Base-by-base conservation (phyloP, 2,113 vertebrate species). In the Delphinapterus leucas region DNA sequence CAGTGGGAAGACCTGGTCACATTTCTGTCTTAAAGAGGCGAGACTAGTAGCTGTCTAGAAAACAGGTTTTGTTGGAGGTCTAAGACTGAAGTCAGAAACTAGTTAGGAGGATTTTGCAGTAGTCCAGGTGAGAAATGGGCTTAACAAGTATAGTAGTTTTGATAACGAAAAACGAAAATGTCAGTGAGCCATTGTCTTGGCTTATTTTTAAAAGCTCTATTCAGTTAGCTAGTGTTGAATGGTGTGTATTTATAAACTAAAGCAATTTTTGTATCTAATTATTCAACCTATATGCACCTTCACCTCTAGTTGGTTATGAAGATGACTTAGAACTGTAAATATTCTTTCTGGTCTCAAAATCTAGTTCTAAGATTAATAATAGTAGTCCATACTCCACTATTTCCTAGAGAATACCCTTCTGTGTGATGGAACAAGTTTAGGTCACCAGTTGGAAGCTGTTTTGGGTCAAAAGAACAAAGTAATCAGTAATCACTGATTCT, bases 51-150 rank as follows among this genome's bases (percentile, higher is more conserved):
- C 71, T 60, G 2, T 96, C 20, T 83, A 92, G 76, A 88, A 93
- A 88, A 61, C 20, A 95, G 68, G 2, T 77, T 95, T 97, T 95
- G 11, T 95, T 95, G 13, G 17, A 84, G 68, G 41, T 79, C 47
- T 91, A 83, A 80, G 71, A 68, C 65, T 85, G 68, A 83, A 82
- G n/a, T 87, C 84, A 76, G 81, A 84, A 77, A 68, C 76, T 88
- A 95, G 81, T 91, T 90, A 88, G 81, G 53, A 95, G n/a, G 61
- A 26, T 91, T 97, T 96, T 88, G 58, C 17, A 53, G 71, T 90
- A 96, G 90, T 44, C 26, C 86, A 93, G 79, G 90, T 96, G 74
- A 93, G 80, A 90, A 95, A 73, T 95, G 21, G 65, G 58, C 58
- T 93, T 86, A 89, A 63, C 55, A 63, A 81, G 21, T 88, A 25